Percentiles rank a stretch among this genome's conserved stretches.
These are phyloP conservation scores for Triplophysa tibetana DNA, from an alignment of 2,113 vertebrate genomes.

Conservation along the genomic window DNA sequence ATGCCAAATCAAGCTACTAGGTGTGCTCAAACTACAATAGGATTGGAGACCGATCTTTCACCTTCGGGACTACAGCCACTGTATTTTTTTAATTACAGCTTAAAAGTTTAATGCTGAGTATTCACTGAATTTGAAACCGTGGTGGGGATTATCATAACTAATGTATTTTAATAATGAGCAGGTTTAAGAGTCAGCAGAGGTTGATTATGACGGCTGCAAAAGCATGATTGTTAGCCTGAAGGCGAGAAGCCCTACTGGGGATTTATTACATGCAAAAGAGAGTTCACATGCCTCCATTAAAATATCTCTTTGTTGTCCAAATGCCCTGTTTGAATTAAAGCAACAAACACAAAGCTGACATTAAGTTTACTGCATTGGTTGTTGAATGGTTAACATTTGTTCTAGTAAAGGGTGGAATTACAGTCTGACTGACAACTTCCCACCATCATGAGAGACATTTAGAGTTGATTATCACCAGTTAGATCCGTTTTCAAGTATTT, in stretches of 20 bases:
- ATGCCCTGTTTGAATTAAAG: constrained; percentile 31
- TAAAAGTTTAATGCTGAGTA: constrained; percentile 66
- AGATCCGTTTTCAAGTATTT: not conserved
- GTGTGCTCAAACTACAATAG: constrained; percentile 72
- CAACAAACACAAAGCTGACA: constrained; percentile 18
- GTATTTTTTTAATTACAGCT: constrained; percentile 67
- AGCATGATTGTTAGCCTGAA: constrained; percentile 46
- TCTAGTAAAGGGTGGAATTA: constrained; percentile 10
- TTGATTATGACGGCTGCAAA: constrained; percentile 47
- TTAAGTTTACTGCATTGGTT: constrained; percentile 26
- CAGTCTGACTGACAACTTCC: not conserved
- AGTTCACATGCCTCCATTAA: constrained; percentile 34
- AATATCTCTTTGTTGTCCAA: constrained; percentile 34
- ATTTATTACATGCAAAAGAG: constrained; percentile 45
- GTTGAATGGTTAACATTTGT: constrained; percentile 13
- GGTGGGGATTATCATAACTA: constrained; percentile 66
- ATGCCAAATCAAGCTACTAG: constrained; percentile 70
- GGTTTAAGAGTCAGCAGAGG: constrained; percentile 36
- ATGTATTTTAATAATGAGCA: constrained; percentile 67
- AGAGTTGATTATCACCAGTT: not conserved
- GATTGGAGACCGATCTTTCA: constrained; percentile 68
- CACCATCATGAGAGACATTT: constrained; percentile 20
- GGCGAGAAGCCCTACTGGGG: constrained; percentile 43
- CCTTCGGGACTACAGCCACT: constrained; percentile 50
- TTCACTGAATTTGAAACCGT: constrained; percentile 57